Percentiles rank a stretch among this genome's conserved stretches.
Evolutionary conservation across 2,888 invertebrate genomes (phyloP).

Genomic region (Schrankia costaestrigalis): DNA sequence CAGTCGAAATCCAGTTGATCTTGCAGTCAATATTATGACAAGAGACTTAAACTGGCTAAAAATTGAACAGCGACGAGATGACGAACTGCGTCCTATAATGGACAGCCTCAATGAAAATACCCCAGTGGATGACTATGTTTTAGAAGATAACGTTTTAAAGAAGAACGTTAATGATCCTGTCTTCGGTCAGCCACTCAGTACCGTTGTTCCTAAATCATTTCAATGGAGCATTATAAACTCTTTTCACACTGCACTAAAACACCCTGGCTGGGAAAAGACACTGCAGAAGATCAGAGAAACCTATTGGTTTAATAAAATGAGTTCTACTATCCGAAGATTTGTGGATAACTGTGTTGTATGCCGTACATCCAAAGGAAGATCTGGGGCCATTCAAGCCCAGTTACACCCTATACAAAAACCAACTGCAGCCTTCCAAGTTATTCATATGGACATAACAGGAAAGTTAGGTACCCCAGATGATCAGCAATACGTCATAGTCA

Average conservation of each 20-base stretch:
- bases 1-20: too few relatives aligned
- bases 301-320: conserved; percentile 24
- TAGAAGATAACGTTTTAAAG: not conserved
- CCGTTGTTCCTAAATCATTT: not conserved
- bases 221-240: conserved; percentile 9
- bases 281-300: not conserved
- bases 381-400: conserved; percentile 13
- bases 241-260: conserved; percentile 21
- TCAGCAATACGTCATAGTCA: conserved; percentile 20
- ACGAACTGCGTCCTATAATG: conserved; percentile 14
- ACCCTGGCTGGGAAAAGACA: conserved; percentile 1
- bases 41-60: conserved; percentile 12
- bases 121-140: conserved; percentile 4
- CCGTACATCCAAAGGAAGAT: conserved; percentile 28
- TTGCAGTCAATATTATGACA: conserved; percentile 28
- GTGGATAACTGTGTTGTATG: conserved; percentile 31
- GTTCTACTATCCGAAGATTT: conserved; percentile 32
- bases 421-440: conserved; percentile 17
- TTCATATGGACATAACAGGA: conserved; percentile 25
- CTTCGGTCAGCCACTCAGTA: not conserved
- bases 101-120: conserved; percentile 16
- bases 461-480: conserved; percentile 14
- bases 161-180: too few relatives aligned
- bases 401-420: conserved; percentile 16
- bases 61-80: conserved; percentile 33